Evolutionary conservation across 2,797 vertebrate species (phyloP).

Genomic region (Anabacerthia variegaticeps): DNA sequence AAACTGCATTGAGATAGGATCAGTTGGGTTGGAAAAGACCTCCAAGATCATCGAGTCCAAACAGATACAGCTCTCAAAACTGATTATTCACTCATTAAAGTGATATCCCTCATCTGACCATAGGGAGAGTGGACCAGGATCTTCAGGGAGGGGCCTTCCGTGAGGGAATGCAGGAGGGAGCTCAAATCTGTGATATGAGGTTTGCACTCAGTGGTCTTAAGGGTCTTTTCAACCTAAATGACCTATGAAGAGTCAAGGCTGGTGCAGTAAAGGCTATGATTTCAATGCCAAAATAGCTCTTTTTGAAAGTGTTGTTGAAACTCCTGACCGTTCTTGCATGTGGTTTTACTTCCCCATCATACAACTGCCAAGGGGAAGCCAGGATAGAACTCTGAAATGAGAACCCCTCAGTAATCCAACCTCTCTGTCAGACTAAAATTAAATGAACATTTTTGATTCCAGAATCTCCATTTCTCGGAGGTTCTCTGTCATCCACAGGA

Average conservation of each 20-base stretch:
- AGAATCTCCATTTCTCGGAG: neutral
- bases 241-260: neutral
- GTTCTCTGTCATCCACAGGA: neutral
- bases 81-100: neutral
- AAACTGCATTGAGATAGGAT: neutral
- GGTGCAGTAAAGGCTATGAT: neutral
- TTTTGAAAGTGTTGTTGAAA: neutral
- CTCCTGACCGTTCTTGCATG: neutral
- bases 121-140: neutral
- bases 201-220: neutral
- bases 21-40: neutral
- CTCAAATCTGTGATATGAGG: neutral
- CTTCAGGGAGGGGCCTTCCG: neutral
- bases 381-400: neutral
- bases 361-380: neutral
- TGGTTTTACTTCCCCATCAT: neutral
- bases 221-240: neutral
- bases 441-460: neutral
- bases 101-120: neutral
- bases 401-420: neutral
- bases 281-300: neutral
- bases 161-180: neutral
- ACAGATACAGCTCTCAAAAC: neutral
- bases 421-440: neutral
- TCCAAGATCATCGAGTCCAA: neutral